Evolutionary conservation across 2,797 vertebrate genomes (phyloP), one percentile per base, ranked within the genome.

Genomic region (Halcyon badia): DNA sequence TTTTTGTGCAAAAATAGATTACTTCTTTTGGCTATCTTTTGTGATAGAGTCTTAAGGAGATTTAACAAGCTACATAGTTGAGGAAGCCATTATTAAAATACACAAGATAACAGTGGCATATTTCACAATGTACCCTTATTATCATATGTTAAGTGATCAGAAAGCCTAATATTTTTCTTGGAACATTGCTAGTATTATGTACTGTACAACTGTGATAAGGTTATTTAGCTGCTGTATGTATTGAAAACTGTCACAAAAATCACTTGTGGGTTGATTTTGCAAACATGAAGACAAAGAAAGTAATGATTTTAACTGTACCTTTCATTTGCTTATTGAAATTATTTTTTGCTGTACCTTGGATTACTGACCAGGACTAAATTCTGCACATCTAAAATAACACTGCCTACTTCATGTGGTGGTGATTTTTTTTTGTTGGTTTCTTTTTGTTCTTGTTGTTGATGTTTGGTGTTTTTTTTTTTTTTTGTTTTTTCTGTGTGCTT

Each of bases 141-240:
- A 85, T 90, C 61, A 76, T 71, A 90, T 25, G 24, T 44, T 89
- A 56, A 26, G 48, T 82, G 49, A 79, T 72, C 39, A 85, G 68
- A 84, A 95, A 91, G 28, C 58, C 83, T 87, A 82, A 81, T 81
- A 62, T 95, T 97, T 97, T 91, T 61, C 79, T 88, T 95, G 28
- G 49, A 89, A 94, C 57, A 54, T 41, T 79, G 21, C 48, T 92
- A 52, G 26, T 20, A n/a, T 26, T 79, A 48, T 24, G 21, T 81
- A 17, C 24, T 93, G 93, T 75, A 44, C 49, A 95, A 33, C 12
- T 26, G 10, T 52, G 44, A 87, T 94, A 82, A 71, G 46, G 30
- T 69, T 93, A 57, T 68, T 68, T 57, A 83, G 18, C 48, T 62
- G 44, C 62, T 71, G 9, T 30, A 33, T 20, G 4, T 30, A 41